phyloP scores from a whole-genome alignment of 30 jellyfish, hydroid and myxozoan genomes.

The Nemopilema nomurai region DNA sequence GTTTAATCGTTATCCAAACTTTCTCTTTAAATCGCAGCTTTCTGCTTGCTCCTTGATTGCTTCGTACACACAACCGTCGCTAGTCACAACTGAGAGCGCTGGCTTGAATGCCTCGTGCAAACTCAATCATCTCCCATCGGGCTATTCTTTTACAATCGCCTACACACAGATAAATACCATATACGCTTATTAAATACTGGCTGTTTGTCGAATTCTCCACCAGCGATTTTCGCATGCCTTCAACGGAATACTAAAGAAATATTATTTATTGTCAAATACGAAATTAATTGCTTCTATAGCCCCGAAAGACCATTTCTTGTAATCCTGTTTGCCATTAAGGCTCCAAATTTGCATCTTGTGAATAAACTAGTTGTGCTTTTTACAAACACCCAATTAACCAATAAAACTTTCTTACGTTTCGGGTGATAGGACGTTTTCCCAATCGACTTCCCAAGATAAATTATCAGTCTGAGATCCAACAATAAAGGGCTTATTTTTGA shows the following conservation, averaged over 20 bases:
- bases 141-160: slow-evolving; percentile 44
- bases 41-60: slow-evolving; percentile 1
- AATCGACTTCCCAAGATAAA: background rate
- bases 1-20: slow-evolving; percentile 8
- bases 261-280: background rate
- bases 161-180: slow-evolving; percentile 21
- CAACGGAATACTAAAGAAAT: background rate
- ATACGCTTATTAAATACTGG: background rate
- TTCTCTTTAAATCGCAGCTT: background rate
- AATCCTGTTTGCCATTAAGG: background rate
- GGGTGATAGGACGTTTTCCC: background rate
- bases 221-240: background rate
- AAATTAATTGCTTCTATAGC: background rate
- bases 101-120: slow-evolving; percentile 8
- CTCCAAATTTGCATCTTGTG: background rate
- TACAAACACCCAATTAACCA: background rate
- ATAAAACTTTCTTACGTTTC: background rate
- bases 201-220: slow-evolving; percentile 3
- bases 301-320: background rate
- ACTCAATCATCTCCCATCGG: slow-evolving; percentile 39
- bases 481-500: too few relatives aligned
- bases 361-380: background rate
- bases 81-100: background rate
- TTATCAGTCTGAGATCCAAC: background rate
- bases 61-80: background rate